Conservation (phyloP, 2,888 invertebrate genomes). For the Trichopria drosophilae region DNA sequence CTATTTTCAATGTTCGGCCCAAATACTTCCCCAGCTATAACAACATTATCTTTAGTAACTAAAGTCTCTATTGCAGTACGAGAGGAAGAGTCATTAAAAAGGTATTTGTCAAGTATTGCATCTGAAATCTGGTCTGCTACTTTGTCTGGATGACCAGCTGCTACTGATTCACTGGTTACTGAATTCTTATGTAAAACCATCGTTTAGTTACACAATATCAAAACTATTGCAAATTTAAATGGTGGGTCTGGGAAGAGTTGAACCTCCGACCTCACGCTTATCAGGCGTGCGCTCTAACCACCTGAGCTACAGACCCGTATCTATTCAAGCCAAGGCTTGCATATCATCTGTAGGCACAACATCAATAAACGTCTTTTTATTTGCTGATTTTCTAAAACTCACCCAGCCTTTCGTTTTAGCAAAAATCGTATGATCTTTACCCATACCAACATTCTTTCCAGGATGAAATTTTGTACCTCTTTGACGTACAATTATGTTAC, state of each 20-base stretch:
- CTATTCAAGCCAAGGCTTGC: conserved; percentile 16
- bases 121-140: conserved; percentile 23
- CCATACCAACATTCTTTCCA: conserved; percentile 20
- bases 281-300: conserved; percentile 30
- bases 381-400: conserved; percentile 17
- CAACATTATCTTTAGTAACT: conserved; percentile 10
- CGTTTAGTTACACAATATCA: too few relatives aligned
- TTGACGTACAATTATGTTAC: conserved; percentile 18
- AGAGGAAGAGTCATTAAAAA: conserved; percentile 10
- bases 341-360: conserved; percentile 14
- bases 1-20: conserved; percentile 1
- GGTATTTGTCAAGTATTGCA: conserved; percentile 16
- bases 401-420: neutral
- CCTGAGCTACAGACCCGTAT: conserved; percentile 28
- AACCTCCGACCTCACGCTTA: conserved; percentile 30
- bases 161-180: conserved; percentile 21
- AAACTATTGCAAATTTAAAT: too few relatives aligned
- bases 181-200: too few relatives aligned
- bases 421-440: conserved; percentile 19
- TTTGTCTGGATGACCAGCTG: conserved; percentile 25
- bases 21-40: conserved; percentile 17
- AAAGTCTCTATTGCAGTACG: conserved; percentile 15
- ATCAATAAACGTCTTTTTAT: conserved; percentile 19
- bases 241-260: conserved; percentile 26
- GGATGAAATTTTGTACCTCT: conserved; percentile 18